Percentiles rank a stretch among this genome's conserved stretches.
Conservation (phyloP, 1,140 invertebrate species). For the Zaprionus davidi region DNA sequence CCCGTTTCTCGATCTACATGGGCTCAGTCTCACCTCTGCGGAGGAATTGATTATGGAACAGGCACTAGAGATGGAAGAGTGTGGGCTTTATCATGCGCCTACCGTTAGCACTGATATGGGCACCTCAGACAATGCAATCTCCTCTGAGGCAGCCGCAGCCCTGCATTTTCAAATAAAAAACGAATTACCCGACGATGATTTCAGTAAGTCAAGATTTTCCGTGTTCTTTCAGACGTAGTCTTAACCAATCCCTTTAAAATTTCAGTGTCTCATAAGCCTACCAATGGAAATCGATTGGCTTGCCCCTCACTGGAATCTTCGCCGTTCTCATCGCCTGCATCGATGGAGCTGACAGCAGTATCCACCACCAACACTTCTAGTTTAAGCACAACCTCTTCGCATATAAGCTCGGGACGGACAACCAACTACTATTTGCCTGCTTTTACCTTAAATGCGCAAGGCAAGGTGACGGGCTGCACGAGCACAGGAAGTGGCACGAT, state of each 20-base stretch:
- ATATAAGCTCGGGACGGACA: slow-evolving; percentile 46
- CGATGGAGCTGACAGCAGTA: slow-evolving; percentile 72
- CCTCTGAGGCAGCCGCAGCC: slow-evolving; percentile 75
- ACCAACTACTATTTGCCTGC: slow-evolving; percentile 71
- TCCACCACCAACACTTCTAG: slow-evolving; percentile 37
- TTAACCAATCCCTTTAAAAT: background rate
- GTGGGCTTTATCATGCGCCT: slow-evolving; percentile 69
- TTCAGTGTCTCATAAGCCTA: slow-evolving; percentile 65
- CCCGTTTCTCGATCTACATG: slow-evolving; percentile 70
- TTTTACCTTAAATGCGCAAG: slow-evolving; percentile 69
- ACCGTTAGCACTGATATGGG: slow-evolving; percentile 55
- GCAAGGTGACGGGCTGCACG: slow-evolving; percentile 55
- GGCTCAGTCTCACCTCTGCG: slow-evolving; percentile 78
- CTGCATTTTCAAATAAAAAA: slow-evolving; percentile 80
- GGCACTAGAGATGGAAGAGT: slow-evolving; percentile 81
- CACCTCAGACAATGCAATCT: slow-evolving; percentile 76
- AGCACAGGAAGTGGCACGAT: slow-evolving; percentile 32
- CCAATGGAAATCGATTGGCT: slow-evolving; percentile 61
- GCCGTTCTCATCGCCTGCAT: slow-evolving; percentile 79
- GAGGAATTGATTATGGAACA: slow-evolving; percentile 83
- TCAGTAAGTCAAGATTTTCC: slow-evolving; percentile 55
- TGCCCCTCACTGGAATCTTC: slow-evolving; percentile 80
- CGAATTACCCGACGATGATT: slow-evolving; percentile 76
- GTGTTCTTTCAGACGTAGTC: background rate
- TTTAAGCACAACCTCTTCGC: slow-evolving; percentile 37